Conservation (phyloP, 2,113 vertebrate species). For the Echinops telfairi region DNA sequence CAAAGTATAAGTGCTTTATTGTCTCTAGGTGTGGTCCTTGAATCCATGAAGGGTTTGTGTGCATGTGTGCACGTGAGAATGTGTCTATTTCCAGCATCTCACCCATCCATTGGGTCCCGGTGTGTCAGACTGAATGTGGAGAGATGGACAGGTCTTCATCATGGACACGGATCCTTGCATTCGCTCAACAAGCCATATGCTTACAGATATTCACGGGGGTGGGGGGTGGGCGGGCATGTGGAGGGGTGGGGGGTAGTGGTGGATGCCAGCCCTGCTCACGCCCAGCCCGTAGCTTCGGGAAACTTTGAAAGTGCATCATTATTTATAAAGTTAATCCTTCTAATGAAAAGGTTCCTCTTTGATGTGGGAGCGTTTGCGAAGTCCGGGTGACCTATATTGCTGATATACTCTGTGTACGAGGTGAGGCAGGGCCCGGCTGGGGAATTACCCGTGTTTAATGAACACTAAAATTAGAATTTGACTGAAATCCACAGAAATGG, state of each 20-base stretch:
- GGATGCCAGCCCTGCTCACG: neutral
- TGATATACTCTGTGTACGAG: slow-evolving; percentile 87
- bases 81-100: neutral
- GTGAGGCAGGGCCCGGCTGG: slow-evolving; percentile 88
- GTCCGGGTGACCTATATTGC: slow-evolving; percentile 91
- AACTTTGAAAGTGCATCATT: slow-evolving; percentile 88
- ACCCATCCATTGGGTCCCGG: neutral
- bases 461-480: slow-evolving; percentile 95
- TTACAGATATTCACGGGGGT: too few relatives aligned
- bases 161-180: too few relatives aligned
- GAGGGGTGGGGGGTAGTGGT: neutral
- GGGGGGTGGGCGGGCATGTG: too few relatives aligned
- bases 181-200: neutral
- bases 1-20: neutral
- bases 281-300: slow-evolving; percentile 70
- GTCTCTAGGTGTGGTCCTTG: neutral
- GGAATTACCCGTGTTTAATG: slow-evolving; percentile 93
- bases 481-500: slow-evolving; percentile 93
- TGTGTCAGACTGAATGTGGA: neutral
- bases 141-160: neutral
- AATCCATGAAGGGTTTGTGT: rapidly evolving
- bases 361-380: slow-evolving; percentile 87
- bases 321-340: slow-evolving; percentile 89
- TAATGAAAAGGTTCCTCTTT: slow-evolving; percentile 88
- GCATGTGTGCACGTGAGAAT: neutral